A percentile compares a stretch with the other conserved stretches of the same genome.
phyloP scores from a whole-genome alignment of 2,113 vertebrate genomes.

The Lepus timidus region DNA sequence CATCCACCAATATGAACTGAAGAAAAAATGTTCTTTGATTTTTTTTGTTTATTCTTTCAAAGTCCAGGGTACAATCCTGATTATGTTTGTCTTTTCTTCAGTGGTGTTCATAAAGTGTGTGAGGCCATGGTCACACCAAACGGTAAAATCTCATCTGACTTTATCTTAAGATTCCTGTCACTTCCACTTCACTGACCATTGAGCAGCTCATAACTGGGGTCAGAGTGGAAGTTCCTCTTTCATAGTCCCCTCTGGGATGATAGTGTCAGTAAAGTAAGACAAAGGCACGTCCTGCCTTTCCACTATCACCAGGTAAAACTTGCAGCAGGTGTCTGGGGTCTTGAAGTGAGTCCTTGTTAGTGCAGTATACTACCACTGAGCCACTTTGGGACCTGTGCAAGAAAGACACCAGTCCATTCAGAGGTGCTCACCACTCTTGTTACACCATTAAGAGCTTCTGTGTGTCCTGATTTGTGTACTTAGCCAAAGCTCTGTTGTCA shows the following conservation, averaged over 20 bases:
- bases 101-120: neutral
- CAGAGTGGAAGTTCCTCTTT: neutral
- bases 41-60: neutral
- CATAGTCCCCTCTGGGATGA: neutral
- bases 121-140: neutral
- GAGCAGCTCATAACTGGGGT: neutral
- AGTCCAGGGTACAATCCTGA: neutral
- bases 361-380: neutral
- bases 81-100: neutral
- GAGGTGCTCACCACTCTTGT: neutral
- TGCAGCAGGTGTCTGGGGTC: neutral
- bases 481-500: neutral
- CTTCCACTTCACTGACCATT: neutral
- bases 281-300: neutral
- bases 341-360: rapidly evolving
- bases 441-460: neutral
- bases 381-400: neutral
- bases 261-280: neutral
- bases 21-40: neutral
- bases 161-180: neutral
- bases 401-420: neutral
- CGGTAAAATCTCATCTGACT: neutral
- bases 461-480: neutral
- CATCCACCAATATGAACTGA: neutral
- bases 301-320: neutral